phyloP scores from a whole-genome alignment of 2,797 vertebrate species.

The Gobio occitaniae region DNA sequence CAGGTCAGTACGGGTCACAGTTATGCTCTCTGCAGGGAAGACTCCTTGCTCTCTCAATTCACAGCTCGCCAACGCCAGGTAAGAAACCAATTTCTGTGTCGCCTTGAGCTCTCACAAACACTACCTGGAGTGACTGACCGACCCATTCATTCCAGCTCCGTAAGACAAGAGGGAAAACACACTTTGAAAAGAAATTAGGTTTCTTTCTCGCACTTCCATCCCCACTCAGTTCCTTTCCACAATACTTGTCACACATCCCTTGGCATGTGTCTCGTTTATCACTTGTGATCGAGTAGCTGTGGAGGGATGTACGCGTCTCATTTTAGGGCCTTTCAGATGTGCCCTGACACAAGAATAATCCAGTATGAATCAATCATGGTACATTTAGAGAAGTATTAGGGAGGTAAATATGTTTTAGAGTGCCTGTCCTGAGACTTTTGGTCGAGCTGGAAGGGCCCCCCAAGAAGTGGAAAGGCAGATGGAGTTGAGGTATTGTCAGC shows the following conservation, averaged over 20 bases:
- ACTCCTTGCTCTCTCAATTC: constrained; percentile 50
- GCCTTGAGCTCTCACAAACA: constrained; percentile 59
- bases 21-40: constrained; percentile 43
- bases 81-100: constrained; percentile 61
- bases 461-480: constrained; percentile 73
- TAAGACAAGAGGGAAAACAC: constrained; percentile 51
- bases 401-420: constrained; percentile 76
- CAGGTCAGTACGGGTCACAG: constrained; percentile 48
- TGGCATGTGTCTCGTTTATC: constrained; percentile 62
- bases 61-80: constrained; percentile 50
- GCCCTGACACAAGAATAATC: constrained; percentile 75
- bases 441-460: constrained; percentile 61
- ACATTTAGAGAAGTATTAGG: constrained; percentile 76
- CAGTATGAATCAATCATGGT: constrained; percentile 77
- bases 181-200: constrained; percentile 51
- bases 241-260: constrained; percentile 56
- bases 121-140: constrained; percentile 59
- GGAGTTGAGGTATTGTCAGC: constrained; percentile 79
- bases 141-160: constrained; percentile 53
- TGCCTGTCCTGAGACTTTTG: constrained; percentile 72
- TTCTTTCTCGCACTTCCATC: constrained; percentile 23
- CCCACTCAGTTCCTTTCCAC: not conserved
- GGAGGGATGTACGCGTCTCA: constrained; percentile 60
- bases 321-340: constrained; percentile 68
- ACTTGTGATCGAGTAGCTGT: constrained; percentile 68